These are phyloP conservation scores for Dreissena polymorpha DNA, from an alignment of 1,140 invertebrate species.

Conservation along the genomic window DNA sequence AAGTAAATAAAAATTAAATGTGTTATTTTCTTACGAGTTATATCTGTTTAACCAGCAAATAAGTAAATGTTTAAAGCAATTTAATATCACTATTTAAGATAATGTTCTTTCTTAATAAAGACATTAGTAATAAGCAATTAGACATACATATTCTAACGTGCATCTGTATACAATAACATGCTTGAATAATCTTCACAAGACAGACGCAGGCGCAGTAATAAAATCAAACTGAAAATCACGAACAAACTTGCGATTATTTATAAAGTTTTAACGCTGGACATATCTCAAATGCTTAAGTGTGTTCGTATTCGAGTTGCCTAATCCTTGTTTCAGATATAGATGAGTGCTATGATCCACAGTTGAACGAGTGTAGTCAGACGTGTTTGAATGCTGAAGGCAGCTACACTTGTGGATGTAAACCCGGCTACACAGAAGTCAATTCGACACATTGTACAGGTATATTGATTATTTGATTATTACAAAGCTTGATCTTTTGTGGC, in stretches of 20 bases:
- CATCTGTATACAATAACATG: not conserved
- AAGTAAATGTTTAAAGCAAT: not conserved
- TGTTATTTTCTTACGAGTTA: not conserved
- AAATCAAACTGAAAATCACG: too few species aligned
- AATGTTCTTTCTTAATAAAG: not conserved
- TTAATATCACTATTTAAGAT: not conserved
- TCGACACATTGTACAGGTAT: constrained; percentile 13
- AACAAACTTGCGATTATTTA: too few species aligned
- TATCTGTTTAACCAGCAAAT: not conserved
- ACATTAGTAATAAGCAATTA: not conserved
- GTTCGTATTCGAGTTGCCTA: too few species aligned
- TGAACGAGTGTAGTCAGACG: constrained; percentile 21
- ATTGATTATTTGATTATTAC: too few species aligned
- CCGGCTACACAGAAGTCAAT: not conserved
- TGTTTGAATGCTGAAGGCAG: constrained; percentile 15
- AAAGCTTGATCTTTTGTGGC: too few species aligned
- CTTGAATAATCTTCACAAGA: not conserved
- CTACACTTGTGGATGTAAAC: constrained; percentile 5
- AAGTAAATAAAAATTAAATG: not conserved
- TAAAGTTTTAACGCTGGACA: too few species aligned
- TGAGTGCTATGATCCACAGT: not conserved
- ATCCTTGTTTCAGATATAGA: constrained; percentile 9
- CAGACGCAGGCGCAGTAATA: too few species aligned
- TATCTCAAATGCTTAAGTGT: too few species aligned
- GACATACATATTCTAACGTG: not conserved